phyloP scores from a whole-genome alignment of 53 echinoderm and acorn worm genomes.

The Echinometra lucunter region DNA sequence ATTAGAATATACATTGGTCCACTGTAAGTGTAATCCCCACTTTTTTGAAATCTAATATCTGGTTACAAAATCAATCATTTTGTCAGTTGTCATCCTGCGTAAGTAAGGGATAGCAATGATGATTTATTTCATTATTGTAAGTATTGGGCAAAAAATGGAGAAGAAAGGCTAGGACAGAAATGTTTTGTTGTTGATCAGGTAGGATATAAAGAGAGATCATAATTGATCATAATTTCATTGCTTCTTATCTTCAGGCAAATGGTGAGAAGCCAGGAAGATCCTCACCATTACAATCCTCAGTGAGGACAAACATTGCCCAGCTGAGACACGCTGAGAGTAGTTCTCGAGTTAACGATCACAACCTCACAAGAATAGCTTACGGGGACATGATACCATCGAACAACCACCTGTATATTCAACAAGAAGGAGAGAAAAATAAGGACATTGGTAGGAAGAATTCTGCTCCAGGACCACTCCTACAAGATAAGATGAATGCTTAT shows the following conservation, averaged over 20 bases:
- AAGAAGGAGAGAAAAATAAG: constrained; percentile 7
- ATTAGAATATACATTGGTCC: too few relatives aligned
- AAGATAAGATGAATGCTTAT: constrained; percentile 31
- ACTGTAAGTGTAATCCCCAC: too few relatives aligned
- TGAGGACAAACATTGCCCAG: not conserved
- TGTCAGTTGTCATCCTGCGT: too few relatives aligned
- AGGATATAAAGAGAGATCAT: too few relatives aligned
- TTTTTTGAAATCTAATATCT: too few relatives aligned
- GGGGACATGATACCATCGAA: constrained; percentile 74
- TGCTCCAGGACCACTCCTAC: constrained; percentile 46
- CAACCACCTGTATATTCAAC: constrained; percentile 30
- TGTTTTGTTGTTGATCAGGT: too few relatives aligned
- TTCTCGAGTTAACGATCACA: constrained; percentile 65
- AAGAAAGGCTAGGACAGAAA: too few relatives aligned
- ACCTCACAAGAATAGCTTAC: constrained; percentile 78
- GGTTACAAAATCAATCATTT: too few relatives aligned
- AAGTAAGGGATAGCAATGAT: too few relatives aligned
- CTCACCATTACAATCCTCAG: not conserved
- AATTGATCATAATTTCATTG: not conserved
- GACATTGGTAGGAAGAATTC: constrained; percentile 70
- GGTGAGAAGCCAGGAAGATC: constrained; percentile 46
- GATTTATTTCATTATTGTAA: too few relatives aligned
- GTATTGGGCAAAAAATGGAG: too few relatives aligned
- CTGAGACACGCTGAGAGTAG: constrained; percentile 39
- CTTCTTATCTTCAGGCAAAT: constrained; percentile 2